A percentile compares a stretch with the other conserved stretches of the same genome.
Conservation (phyloP, 2,113 vertebrate species). For the Etheostoma cragini region DNA sequence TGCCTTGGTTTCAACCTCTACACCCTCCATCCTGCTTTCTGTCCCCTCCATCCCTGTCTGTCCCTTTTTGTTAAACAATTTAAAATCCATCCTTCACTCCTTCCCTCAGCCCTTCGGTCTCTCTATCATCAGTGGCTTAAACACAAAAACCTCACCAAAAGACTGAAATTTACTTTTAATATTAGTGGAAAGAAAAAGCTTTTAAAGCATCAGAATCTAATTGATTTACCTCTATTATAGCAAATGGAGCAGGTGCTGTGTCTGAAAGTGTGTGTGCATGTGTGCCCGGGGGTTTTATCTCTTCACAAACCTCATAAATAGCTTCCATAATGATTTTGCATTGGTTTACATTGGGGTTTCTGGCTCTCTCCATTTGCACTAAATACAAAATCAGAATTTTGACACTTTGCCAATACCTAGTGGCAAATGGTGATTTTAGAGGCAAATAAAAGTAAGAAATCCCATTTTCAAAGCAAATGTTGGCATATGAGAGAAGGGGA, state of each 20-base stretch:
- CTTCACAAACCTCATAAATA: conserved; percentile 39
- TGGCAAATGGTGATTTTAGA: conserved; percentile 2
- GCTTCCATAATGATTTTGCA: conserved; percentile 48
- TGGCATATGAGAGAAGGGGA: neutral
- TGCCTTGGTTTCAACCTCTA: neutral
- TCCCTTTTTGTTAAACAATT: conserved; percentile 24
- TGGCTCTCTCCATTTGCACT: conserved; percentile 43
- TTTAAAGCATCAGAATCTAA: conserved; percentile 70
- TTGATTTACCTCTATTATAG: conserved; percentile 58
- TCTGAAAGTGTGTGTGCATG: conserved; percentile 3
- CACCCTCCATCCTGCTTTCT: neutral
- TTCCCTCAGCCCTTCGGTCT: neutral
- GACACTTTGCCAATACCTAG: conserved; percentile 23
- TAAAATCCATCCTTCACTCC: conserved; percentile 22
- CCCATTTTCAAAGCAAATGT: neutral
- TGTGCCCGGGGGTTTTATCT: conserved; percentile 31
- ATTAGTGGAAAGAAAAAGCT: conserved; percentile 59
- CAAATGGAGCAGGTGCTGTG: conserved; percentile 59
- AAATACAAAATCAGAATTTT: conserved; percentile 38
- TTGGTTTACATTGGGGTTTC: conserved; percentile 40
- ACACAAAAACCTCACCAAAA: conserved; percentile 59
- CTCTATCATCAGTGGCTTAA: conserved; percentile 37
- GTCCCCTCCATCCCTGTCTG: neutral
- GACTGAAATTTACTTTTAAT: conserved; percentile 68
- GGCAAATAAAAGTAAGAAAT: neutral